These are phyloP conservation scores for Nowickia ferox DNA, from an alignment of 2,888 invertebrate species.

Conservation along the genomic window DNA sequence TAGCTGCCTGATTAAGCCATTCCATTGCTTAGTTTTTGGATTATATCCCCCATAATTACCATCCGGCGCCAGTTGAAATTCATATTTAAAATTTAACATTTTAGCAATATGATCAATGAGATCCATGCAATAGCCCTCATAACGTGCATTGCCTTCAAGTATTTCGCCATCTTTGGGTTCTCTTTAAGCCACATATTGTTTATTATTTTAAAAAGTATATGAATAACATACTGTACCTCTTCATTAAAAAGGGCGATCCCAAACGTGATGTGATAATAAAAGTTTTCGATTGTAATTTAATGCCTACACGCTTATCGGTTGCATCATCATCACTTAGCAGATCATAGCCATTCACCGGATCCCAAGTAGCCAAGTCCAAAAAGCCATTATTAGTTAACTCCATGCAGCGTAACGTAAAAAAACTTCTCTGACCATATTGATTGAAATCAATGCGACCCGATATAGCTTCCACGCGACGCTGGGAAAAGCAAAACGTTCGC, in stretches of 20 bases:
- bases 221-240: constrained; percentile 76
- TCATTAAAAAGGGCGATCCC: constrained; percentile 89
- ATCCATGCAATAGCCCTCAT: constrained; percentile 96
- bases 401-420: constrained; percentile 88
- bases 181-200: constrained; percentile 66
- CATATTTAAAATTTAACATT: constrained; percentile 87
- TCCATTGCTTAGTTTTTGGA: constrained; percentile 89
- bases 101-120: constrained; percentile 92
- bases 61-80: constrained; percentile 89
- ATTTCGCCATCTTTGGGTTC: constrained; percentile 85
- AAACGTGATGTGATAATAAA: constrained; percentile 88
- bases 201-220: background rate
- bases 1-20: constrained; percentile 90
- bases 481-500: background rate
- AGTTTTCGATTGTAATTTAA: constrained; percentile 86
- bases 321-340: constrained; percentile 85
- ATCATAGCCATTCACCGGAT: constrained; percentile 81
- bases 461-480: constrained; percentile 80
- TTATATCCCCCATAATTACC: constrained; percentile 88
- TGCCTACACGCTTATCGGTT: constrained; percentile 84
- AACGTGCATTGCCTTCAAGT: constrained; percentile 89
- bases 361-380: constrained; percentile 84
- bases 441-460: constrained; percentile 82
- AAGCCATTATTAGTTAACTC: constrained; percentile 86
- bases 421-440: constrained; percentile 86